Conservation (phyloP, 2,113 vertebrate species). For the Pandion haliaetus region DNA sequence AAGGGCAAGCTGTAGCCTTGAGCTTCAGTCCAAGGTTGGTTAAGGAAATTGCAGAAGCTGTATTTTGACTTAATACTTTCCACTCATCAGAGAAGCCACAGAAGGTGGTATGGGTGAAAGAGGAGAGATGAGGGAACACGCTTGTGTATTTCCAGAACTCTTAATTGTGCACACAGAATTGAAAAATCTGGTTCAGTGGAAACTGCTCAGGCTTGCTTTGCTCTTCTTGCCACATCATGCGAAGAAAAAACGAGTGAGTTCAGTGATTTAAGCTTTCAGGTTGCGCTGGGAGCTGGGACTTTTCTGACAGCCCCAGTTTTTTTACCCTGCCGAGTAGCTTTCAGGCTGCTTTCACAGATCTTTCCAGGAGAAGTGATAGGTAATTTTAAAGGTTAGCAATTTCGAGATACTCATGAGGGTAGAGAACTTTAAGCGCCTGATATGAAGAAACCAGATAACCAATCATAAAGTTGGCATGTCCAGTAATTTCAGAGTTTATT, state of each 20-base stretch:
- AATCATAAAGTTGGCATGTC: not conserved
- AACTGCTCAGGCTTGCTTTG: not conserved
- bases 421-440: not conserved
- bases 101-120: not conserved
- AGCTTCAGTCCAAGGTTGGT: not conserved
- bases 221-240: not conserved
- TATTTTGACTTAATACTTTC: slow-evolving; percentile 11
- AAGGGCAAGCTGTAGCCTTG: not conserved
- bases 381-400: not conserved
- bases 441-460: not conserved
- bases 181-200: not conserved
- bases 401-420: not conserved
- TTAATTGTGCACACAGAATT: not conserved
- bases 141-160: not conserved
- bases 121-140: not conserved
- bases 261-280: not conserved
- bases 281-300: not conserved
- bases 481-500: not conserved
- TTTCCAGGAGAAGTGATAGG: not conserved
- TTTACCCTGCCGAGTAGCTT: not conserved
- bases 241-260: not conserved
- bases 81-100: not conserved
- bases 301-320: not conserved
- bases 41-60: not conserved
- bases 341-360: not conserved